phyloP scores from a whole-genome alignment of 2,113 vertebrate species.

The Octodon degus region DNA sequence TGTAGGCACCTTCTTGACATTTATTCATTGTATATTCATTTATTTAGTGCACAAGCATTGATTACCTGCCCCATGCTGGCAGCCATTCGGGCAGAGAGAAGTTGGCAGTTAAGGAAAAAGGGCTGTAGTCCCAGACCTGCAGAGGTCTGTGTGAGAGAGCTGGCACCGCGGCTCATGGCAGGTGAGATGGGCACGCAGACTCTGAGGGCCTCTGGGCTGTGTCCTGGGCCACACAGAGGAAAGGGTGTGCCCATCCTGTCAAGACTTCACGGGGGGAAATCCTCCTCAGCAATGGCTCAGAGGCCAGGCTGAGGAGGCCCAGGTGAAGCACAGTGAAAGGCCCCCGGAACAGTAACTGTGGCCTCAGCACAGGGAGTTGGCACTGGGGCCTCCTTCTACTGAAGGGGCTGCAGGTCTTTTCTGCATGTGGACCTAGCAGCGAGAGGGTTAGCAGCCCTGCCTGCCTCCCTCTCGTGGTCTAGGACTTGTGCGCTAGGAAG shows the following conservation, averaged over 20 bases:
- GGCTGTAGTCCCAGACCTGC: neutral
- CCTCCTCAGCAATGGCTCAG: neutral
- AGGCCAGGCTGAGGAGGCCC: neutral
- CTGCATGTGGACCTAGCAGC: accelerated
- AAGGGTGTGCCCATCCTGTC: neutral
- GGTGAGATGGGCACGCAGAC: neutral
- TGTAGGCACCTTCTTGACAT: slow-evolving; percentile 55
- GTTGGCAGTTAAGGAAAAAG: slow-evolving; percentile 19
- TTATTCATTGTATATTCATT: slow-evolving; percentile 66
- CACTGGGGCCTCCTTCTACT: neutral
- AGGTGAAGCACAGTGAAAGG: neutral
- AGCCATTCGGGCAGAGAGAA: slow-evolving; percentile 46
- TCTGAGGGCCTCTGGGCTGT: neutral
- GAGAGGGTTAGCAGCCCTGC: neutral
- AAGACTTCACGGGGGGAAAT: neutral
- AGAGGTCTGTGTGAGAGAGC: neutral
- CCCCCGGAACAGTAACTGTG: neutral
- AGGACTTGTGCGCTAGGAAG: neutral
- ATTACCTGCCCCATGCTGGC: slow-evolving; percentile 41
- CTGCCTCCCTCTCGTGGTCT: neutral
- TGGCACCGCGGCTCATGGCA: neutral
- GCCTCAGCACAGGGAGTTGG: neutral
- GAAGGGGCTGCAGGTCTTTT: neutral
- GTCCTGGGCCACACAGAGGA: neutral
- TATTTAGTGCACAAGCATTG: slow-evolving; percentile 66